phyloP scores from a whole-genome alignment of 2,113 vertebrate genomes.

The Xyrauchen texanus region DNA sequence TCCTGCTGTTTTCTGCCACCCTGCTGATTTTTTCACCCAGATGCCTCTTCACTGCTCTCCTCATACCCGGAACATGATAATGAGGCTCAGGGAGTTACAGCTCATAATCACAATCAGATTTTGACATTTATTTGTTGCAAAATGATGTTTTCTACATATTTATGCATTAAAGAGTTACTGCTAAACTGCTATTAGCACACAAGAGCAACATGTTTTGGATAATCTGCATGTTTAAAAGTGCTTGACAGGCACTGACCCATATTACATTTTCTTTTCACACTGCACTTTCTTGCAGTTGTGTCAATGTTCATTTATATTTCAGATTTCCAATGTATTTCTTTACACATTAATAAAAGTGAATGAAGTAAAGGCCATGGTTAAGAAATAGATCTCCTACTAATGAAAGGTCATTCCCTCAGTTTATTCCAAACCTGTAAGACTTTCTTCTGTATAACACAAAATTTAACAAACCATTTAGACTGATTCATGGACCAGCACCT shows the following conservation, averaged over 20 bases:
- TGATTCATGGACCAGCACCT: no score
- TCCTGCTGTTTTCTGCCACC: slow-evolving; percentile 54
- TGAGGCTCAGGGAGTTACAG: slow-evolving; percentile 49
- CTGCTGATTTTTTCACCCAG: slow-evolving; percentile 53
- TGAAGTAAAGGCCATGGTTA: no score
- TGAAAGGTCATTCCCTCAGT: no score
- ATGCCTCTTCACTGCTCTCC: slow-evolving; percentile 28
- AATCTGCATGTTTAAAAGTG: slow-evolving; percentile 35
- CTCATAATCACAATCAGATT: slow-evolving; percentile 53
- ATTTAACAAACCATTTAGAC: no score
- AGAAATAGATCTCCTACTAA: no score
- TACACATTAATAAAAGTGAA: no score
- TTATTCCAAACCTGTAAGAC: no score
- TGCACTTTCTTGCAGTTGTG: neutral
- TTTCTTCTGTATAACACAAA: no score
- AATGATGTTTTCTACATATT: slow-evolving; percentile 50
- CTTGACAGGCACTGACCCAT: slow-evolving; percentile 19
- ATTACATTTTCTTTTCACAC: slow-evolving; percentile 15
- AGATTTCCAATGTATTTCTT: no score
- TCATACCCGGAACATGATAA: slow-evolving; percentile 47
- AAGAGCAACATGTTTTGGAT: slow-evolving; percentile 30
- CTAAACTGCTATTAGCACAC: slow-evolving; percentile 30
- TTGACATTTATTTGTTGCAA: slow-evolving; percentile 35
- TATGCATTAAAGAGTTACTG: slow-evolving; percentile 35
- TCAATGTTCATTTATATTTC: neutral